phyloP scores from a whole-genome alignment of 1,140 invertebrate species.

The Pseudachorutes palmiensis region DNA sequence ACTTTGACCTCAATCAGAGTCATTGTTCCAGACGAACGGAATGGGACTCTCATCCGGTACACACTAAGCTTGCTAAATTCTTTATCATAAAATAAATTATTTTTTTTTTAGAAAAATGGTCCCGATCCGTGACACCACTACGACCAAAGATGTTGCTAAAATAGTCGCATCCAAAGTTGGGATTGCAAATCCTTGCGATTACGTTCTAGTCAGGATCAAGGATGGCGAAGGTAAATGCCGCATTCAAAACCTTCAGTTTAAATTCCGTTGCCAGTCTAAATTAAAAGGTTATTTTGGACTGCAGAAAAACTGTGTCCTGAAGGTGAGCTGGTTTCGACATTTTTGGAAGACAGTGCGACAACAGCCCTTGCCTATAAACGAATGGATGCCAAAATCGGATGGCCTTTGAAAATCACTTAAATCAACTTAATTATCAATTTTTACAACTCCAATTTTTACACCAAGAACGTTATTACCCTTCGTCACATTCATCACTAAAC shows the following conservation, averaged over 20 bases:
- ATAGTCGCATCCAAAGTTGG: constrained; percentile 56
- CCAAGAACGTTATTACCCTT: not conserved
- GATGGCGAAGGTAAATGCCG: constrained; percentile 68
- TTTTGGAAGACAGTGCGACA: constrained; percentile 69
- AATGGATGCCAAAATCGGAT: constrained; percentile 91
- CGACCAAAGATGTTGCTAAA: constrained; percentile 36
- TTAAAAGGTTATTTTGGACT: constrained; percentile 42
- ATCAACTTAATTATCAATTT: not conserved
- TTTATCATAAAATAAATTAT: not conserved
- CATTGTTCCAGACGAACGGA: constrained; percentile 36
- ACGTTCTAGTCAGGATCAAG: constrained; percentile 82
- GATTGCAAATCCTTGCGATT: constrained; percentile 92
- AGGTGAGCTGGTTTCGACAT: constrained; percentile 62
- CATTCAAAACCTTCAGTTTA: constrained; percentile 13
- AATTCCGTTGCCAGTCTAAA: too few species aligned
- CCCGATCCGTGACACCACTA: constrained; percentile 33
- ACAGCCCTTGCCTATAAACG: constrained; percentile 76
- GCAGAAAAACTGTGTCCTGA: constrained; percentile 81
- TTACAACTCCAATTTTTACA: not conserved
- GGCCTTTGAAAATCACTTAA: constrained; percentile 53
- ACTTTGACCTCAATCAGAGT: constrained; percentile 32
- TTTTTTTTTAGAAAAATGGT: constrained; percentile 35
- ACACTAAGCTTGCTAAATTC: not conserved
- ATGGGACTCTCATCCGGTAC: constrained; percentile 37
- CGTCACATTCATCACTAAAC: not conserved